Conservation (phyloP, 1,140 invertebrate genomes). For the Tetranychus urticae region DNA sequence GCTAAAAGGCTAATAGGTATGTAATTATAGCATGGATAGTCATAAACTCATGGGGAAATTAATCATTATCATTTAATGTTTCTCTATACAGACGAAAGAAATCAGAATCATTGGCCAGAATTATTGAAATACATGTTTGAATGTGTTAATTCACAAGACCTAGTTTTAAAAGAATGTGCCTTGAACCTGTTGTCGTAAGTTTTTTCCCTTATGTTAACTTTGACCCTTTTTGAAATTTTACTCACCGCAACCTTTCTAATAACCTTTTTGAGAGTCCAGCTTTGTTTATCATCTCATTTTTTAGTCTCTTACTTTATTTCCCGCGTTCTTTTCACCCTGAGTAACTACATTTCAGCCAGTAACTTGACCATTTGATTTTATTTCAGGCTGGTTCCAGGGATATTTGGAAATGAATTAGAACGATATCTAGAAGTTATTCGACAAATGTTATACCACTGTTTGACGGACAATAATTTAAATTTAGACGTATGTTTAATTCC, state of each 20-base stretch:
- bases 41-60: not conserved
- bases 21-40: not conserved
- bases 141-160: constrained; percentile 54
- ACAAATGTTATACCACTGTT: constrained; percentile 63
- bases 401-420: constrained; percentile 76
- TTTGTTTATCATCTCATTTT: no score
- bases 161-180: constrained; percentile 69
- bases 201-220: no score
- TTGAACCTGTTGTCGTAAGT: constrained; percentile 75
- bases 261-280: no score
- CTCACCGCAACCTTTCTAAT: no score
- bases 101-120: constrained; percentile 89
- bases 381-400: constrained; percentile 64
- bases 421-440: constrained; percentile 81
- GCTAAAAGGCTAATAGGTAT: constrained; percentile 64
- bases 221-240: no score
- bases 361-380: not conserved
- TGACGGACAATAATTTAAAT: constrained; percentile 40
- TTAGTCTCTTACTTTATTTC: no score
- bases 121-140: constrained; percentile 88
- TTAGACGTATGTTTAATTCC: constrained; percentile 17
- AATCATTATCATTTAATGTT: constrained; percentile 4
- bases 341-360: not conserved
- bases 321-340: no score
- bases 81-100: constrained; percentile 51